Base-by-base conservation (phyloP, 2,113 vertebrate genomes). In the Enhydra lutris region DNA sequence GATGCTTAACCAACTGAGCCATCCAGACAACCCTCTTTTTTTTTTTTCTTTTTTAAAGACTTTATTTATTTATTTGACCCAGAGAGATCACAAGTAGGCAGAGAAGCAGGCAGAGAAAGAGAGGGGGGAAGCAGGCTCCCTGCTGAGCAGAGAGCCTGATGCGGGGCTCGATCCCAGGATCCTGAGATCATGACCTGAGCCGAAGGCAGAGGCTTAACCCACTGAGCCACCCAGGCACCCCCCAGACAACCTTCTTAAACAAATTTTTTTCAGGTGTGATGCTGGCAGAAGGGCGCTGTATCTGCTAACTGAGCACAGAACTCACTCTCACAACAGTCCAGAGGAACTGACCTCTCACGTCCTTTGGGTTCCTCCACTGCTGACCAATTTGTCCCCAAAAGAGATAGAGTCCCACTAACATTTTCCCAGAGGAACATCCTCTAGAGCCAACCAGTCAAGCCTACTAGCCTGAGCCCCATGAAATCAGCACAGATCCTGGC, bases 141-240 rank as follows among this genome's bases (percentile, higher is more conserved):
- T 57, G 18, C 55, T 7, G 7, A 57, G 55, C 20, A 4, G 55
- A 57, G 57, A 21, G 7, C 21, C 57, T 8, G 9, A 59, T 3
- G 7, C 1, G 0, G 23, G 23, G 3, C 57, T 59, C 3, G 23
- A 59, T 23, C 8, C 21, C 57, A 59, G 7, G 57, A 59, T 9
- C 23, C 57, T 24, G 23, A 24, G 57, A 24, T 59, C 57, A 59
- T 23, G 57, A 59, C 57, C 57, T 3, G 34, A 36, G 67, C 1
- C 8, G 3, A 1, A 69, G 1, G 17, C 15, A 18, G 34, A n/a
- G 1, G 34, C 18, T 69, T 36, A 20, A 69, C 34, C 7, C 4
- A 69, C 34, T 69, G 17, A 69, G 18, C 18, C 67, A 55, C 52
- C 52, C 52, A 55, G 52, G 52, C 5, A 17, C 52, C 18, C 65